Evolutionary conservation across 1,140 invertebrate species (phyloP).

Genomic region (Zaprionus ghesquierei): DNA sequence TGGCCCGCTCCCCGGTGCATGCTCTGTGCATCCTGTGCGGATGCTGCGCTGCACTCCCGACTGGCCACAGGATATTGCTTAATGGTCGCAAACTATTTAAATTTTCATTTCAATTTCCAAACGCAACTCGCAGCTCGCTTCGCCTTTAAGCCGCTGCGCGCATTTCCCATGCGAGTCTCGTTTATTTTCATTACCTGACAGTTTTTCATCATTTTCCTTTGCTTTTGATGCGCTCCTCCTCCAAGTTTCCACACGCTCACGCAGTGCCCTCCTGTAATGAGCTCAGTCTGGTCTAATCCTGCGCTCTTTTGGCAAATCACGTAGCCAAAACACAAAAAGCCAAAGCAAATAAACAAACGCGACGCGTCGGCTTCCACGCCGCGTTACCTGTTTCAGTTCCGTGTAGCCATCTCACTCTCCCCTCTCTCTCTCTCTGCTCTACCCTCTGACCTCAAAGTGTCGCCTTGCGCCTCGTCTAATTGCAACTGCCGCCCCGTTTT

Average conservation of each 20-base stretch:
- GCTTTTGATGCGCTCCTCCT: background rate
- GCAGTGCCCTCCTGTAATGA: constrained; percentile 22
- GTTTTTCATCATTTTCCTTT: background rate
- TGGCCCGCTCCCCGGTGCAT: background rate
- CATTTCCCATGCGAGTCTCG: constrained; percentile 4
- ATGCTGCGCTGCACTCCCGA: constrained; percentile 40
- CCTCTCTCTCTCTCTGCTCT: constrained; percentile 15
- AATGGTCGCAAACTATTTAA: constrained; percentile 72
- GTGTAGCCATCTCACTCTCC: constrained; percentile 8
- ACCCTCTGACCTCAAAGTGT: constrained; percentile 27
- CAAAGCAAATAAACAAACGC: constrained; percentile 32
- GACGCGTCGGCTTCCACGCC: background rate
- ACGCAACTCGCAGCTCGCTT: too few species aligned
- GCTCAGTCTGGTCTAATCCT: constrained; percentile 51
- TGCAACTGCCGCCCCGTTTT: constrained; percentile 44
- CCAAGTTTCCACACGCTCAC: constrained; percentile 11
- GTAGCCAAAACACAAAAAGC: constrained; percentile 41
- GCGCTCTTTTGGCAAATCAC: constrained; percentile 65
- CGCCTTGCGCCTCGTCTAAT: constrained; percentile 32
- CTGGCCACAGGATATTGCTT: constrained; percentile 55
- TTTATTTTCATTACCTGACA: constrained; percentile 39
- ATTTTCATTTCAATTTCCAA: constrained; percentile 59
- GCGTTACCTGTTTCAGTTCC: background rate
- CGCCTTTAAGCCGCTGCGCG: background rate
- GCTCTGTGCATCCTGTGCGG: constrained; percentile 12